These are phyloP conservation scores for Cyclophora albipunctata DNA, from an alignment of 2,888 invertebrate genomes.

Conservation along the genomic window DNA sequence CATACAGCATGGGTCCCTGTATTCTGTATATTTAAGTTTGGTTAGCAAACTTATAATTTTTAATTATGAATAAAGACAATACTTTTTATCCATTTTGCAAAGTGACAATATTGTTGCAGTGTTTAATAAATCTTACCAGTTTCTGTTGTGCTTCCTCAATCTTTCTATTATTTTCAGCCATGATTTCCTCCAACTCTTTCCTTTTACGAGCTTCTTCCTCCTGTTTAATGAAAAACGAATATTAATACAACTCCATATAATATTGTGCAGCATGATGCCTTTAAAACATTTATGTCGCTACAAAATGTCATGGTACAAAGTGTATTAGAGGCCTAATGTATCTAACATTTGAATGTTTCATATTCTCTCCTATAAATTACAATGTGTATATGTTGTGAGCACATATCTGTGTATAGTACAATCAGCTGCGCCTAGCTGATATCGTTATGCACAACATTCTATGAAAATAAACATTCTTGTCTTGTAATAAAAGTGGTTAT, in stretches of 20 bases:
- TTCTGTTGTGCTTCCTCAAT: slow-evolving; percentile 98
- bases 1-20: too few relatives aligned
- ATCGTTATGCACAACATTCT: background rate
- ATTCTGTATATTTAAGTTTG: too few relatives aligned
- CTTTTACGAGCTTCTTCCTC: slow-evolving; percentile 97
- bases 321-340: background rate
- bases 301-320: background rate
- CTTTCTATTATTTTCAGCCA: slow-evolving; percentile 98
- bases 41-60: too few relatives aligned
- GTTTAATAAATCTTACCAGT: slow-evolving; percentile 81
- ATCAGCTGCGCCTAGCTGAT: background rate
- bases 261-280: background rate
- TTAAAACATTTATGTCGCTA: background rate
- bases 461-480: background rate
- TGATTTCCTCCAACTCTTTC: slow-evolving; percentile 95
- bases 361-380: too few relatives aligned
- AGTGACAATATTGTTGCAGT: too few relatives aligned
- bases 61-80: too few relatives aligned
- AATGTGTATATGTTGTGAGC: too few relatives aligned
- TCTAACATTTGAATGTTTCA: background rate
- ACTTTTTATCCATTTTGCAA: too few relatives aligned
- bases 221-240: slow-evolving; percentile 82
- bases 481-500: slow-evolving; percentile 41
- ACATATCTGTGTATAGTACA: background rate
- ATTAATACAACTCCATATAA: slow-evolving; percentile 36